Base-by-base conservation (phyloP, 2,113 vertebrate genomes). In the Tachysurus fulvidraco region DNA sequence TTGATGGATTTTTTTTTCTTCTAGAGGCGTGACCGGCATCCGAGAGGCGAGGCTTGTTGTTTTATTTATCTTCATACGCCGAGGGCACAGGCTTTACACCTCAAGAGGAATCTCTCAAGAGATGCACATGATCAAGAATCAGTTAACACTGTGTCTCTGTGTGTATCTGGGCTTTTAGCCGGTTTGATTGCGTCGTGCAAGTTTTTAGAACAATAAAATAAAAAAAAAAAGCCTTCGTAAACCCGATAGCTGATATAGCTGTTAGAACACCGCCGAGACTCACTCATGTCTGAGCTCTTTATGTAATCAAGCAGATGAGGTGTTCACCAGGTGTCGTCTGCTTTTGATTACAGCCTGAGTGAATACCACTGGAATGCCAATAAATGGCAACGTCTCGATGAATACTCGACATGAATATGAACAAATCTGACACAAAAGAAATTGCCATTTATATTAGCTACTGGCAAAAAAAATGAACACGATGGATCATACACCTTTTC, bases 41-140 rank as follows among this genome's bases (percentile, higher is more conserved):
- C 59, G 9, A 17, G 60, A 36, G 60, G 25, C 52, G 50, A 23
- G 21, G 50, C 46, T 2, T 89, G 85, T 88, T 91, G 91, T 87
- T 85, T 92, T 91, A 89, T 91, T 90, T 86, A 91, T 89, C 88
- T 86, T 85, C 91, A 14, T 81, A 85, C 85, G 50, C 57, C 23
- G 76, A 88, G 83, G 73, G 85, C 64, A 46, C 60, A 80, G 86
- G 84, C 83, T 71, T 83, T 80, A 90, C 80, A 69, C 55, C 54
- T 87, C 55, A n/a, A n/a, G 30, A 88, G 85, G 85, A 93, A 93
- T 83, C 85, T 92, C 90, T 91, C 86, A 89, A 91, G 71, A 54
- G 80, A 90, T 91, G 69, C 89, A 89, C 85, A 89, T 81, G 89
- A 92, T 89, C 87, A 90, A 90, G 88, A 91, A 92, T 91, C 92